phyloP scores from a whole-genome alignment of 2,113 vertebrate species.

The Capreolus pygargus region DNA sequence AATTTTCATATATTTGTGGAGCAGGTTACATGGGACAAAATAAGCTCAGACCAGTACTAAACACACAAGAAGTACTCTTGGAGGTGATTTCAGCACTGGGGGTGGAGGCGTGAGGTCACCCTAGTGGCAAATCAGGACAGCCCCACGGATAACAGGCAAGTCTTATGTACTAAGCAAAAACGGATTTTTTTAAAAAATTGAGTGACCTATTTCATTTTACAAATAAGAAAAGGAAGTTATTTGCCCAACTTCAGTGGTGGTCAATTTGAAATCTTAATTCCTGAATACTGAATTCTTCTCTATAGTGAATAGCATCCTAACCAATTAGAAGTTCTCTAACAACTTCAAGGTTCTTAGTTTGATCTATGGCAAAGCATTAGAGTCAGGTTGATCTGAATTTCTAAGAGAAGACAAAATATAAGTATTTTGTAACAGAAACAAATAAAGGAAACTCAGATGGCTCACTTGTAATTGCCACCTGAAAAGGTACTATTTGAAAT shows the following conservation, averaged over 20 bases:
- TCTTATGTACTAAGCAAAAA: background rate
- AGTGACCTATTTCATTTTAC: background rate
- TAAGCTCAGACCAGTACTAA: background rate
- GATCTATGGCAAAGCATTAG: background rate
- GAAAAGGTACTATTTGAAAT: background rate
- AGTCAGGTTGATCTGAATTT: background rate
- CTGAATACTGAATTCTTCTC: background rate
- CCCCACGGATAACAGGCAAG: background rate
- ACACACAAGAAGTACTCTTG: background rate
- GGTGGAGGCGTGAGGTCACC: background rate
- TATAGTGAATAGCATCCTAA: background rate
- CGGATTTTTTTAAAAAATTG: background rate
- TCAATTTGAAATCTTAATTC: background rate
- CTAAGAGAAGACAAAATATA: background rate
- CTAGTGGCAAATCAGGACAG: background rate
- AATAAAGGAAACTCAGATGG: background rate
- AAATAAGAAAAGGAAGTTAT: background rate
- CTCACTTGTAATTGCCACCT: background rate
- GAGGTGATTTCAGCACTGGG: background rate
- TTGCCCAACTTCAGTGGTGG: background rate
- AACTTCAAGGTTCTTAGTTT: background rate
- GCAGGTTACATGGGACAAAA: background rate
- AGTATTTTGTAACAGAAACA: background rate
- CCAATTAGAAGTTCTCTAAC: background rate
- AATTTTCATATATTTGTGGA: background rate